Conservation (phyloP, 2,797 vertebrate genomes). For the Eulemur rubriventer region DNA sequence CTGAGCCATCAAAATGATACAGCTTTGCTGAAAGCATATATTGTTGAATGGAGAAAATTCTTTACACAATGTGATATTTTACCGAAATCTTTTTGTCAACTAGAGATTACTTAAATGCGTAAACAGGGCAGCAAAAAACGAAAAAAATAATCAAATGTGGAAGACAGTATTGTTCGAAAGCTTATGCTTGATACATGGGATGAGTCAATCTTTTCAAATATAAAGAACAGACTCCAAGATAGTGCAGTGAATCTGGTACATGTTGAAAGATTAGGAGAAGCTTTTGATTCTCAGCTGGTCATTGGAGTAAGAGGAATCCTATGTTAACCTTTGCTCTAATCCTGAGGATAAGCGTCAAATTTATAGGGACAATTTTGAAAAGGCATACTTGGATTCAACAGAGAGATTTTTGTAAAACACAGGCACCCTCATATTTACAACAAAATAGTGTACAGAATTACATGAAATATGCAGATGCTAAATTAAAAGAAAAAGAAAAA, state of each 20-base stretch:
- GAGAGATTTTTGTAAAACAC: constrained; percentile 98
- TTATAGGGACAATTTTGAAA: constrained; percentile 99
- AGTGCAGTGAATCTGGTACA: constrained; percentile 98
- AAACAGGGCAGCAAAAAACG: constrained; percentile 97
- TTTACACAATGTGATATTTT: constrained; percentile 98
- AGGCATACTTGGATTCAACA: constrained; percentile 97
- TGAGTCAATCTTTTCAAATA: constrained; percentile 99
- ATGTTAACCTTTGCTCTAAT: constrained; percentile 98
- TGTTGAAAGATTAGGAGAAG: constrained; percentile 95
- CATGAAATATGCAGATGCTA: constrained; percentile 99
- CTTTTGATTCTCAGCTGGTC: constrained; percentile 97
- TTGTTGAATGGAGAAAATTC: constrained; percentile 98
- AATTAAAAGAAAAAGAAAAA: constrained; percentile 98
- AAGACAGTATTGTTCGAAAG: constrained; percentile 98
- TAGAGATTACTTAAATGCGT: constrained; percentile 94
- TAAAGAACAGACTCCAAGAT: constrained; percentile 96
- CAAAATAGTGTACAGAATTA: constrained; percentile 98
- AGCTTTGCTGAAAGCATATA: constrained; percentile 96
- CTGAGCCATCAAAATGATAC: constrained; percentile 98
- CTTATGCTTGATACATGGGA: constrained; percentile 99
- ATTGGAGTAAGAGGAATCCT: constrained; percentile 97
- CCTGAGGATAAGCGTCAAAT: constrained; percentile 98
- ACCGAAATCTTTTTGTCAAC: constrained; percentile 96
- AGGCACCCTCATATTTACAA: constrained; percentile 96
- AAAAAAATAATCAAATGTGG: constrained; percentile 95